These are phyloP conservation scores for Tanytarsus gracilentus DNA, from an alignment of 2,888 invertebrate species.

Conservation along the genomic window DNA sequence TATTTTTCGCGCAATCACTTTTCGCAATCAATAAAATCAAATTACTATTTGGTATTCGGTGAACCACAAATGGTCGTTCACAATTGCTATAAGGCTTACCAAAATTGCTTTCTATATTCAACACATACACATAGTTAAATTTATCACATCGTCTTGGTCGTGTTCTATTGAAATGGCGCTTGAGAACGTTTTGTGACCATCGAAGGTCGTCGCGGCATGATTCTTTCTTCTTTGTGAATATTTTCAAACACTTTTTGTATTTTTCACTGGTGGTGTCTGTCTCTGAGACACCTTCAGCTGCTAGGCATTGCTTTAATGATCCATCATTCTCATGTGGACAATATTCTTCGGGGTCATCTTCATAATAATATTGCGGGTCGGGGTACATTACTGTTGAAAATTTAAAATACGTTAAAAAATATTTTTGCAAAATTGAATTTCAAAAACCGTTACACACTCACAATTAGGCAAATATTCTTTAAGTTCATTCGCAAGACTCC, in stretches of 20 bases:
- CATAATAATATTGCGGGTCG: conserved; percentile 11
- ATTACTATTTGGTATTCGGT: conserved; percentile 17
- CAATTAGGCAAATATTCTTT: not conserved
- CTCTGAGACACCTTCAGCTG: not conserved
- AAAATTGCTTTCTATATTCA: conserved; percentile 25
- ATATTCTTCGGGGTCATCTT: not conserved
- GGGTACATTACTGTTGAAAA: conserved; percentile 17
- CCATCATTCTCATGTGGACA: not conserved
- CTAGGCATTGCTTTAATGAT: not conserved
- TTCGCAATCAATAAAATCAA: conserved; percentile 24
- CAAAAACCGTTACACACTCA: not conserved
- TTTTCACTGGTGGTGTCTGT: not conserved
- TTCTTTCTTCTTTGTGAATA: not conserved
- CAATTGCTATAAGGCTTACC: conserved; percentile 16
- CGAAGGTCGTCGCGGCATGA: not conserved
- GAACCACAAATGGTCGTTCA: conserved; percentile 23
- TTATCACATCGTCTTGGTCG: conserved; percentile 26
- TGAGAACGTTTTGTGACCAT: not conserved
- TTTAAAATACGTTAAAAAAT: not conserved
- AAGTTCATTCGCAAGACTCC: not conserved
- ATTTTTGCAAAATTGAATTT: too few species aligned
- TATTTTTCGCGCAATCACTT: conserved; percentile 1
- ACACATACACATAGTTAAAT: conserved; percentile 5
- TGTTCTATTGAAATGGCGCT: conserved; percentile 6
- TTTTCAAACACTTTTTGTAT: not conserved